Percentiles rank a stretch among this genome's conserved stretches.
These are phyloP conservation scores for Sceloporus undulatus DNA, from an alignment of 2,113 vertebrate genomes.

Conservation along the genomic window DNA sequence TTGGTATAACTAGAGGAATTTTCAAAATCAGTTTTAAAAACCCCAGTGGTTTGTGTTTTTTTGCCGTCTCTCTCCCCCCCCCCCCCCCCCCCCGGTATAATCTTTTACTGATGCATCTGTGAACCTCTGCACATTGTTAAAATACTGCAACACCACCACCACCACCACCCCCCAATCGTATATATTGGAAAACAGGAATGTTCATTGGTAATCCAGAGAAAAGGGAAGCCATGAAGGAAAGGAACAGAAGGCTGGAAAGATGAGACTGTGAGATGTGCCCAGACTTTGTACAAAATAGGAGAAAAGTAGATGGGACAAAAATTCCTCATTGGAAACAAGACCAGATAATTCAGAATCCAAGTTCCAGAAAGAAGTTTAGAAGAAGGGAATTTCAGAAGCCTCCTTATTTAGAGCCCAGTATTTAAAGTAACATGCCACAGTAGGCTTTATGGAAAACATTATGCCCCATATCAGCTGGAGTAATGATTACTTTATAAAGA, in stretches of 20 bases:
- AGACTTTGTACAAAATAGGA: not conserved
- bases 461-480: not conserved
- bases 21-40: not conserved
- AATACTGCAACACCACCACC: not conserved
- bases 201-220: not conserved
- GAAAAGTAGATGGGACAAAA: not conserved
- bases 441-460: not conserved
- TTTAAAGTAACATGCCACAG: not conserved
- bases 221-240: not conserved
- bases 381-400: not conserved
- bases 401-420: not conserved
- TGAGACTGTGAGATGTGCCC: not conserved
- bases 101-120: not conserved
- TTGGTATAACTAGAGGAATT: not conserved
- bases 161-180: too few relatives aligned
- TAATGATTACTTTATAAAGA: not conserved
- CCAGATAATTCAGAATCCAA: constrained; percentile 4
- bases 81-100: too few relatives aligned
- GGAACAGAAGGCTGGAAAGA: too few relatives aligned
- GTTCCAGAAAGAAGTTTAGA: not conserved
- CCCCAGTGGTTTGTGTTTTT: not conserved
- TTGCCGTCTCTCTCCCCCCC: not conserved
- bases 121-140: not conserved
- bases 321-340: not conserved
- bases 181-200: too few relatives aligned